phyloP scores from a whole-genome alignment of 2,888 invertebrate species.

The Horisme vitalbata region DNA sequence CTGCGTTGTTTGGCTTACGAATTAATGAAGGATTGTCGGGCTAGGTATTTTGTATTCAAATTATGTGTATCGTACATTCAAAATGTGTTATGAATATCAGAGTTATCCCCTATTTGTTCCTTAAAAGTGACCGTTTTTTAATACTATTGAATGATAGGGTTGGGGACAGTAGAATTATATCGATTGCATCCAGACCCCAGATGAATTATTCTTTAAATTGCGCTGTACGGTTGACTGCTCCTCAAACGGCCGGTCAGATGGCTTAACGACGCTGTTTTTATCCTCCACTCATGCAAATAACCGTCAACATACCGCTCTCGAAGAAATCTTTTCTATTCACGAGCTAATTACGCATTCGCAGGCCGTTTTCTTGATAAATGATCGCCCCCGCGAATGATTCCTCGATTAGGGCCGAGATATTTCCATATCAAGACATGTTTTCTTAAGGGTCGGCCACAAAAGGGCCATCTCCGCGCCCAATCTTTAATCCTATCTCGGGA shows the following conservation, averaged over 20 bases:
- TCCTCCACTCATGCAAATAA: conserved; percentile 68
- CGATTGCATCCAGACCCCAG: conserved; percentile 52
- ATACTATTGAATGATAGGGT: conserved; percentile 15
- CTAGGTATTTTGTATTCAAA: conserved; percentile 54
- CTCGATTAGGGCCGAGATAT: conserved; percentile 78
- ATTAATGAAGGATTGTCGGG: conserved; percentile 76
- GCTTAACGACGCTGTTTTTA: conserved; percentile 62
- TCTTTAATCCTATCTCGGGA: conserved; percentile 83
- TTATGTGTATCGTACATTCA: conserved; percentile 42
- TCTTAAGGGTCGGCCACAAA: conserved; percentile 82
- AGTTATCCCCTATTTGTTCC: conserved; percentile 7
- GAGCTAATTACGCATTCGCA: conserved; percentile 71
- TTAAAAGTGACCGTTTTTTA: conserved; percentile 16
- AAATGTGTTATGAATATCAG: conserved; percentile 38
- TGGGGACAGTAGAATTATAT: conserved; percentile 47
- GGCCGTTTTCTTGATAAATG: conserved; percentile 71
- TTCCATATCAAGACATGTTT: conserved; percentile 83
- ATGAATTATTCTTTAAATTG: conserved; percentile 74
- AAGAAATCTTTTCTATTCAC: conserved; percentile 53
- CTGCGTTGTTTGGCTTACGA: conserved; percentile 68
- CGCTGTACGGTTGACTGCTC: conserved; percentile 64
- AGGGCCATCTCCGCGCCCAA: conserved; percentile 81
- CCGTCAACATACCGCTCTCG: conserved; percentile 55
- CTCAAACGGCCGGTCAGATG: conserved; percentile 66
- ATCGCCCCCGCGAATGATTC: conserved; percentile 77